Base-by-base conservation (phyloP, 2,797 vertebrate genomes). In the Pempheris klunzingeri region DNA sequence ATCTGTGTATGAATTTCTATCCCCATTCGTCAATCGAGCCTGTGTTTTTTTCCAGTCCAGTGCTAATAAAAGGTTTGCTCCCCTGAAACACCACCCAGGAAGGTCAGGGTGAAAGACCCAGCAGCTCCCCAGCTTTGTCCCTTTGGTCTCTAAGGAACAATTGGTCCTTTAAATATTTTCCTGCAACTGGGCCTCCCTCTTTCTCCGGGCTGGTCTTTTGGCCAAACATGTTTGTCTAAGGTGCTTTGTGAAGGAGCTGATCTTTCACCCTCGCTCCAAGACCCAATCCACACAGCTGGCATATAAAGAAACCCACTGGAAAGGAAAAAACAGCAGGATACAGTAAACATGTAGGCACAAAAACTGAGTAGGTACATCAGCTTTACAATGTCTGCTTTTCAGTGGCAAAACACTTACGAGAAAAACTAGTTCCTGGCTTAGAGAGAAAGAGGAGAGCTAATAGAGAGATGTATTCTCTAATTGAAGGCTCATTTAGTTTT, bases 51-150 rank as follows among this genome's bases (percentile, higher is more conserved):
- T 81, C 82, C 78, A 83, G 81, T 83, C 80, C 75, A 77, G 50
- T 79, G 88, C 74, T 60, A 80, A 66, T 92, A 89, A 93, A 92
- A 90, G 87, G 68, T 59, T 55, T 74, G 60, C 61, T 72, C 71
- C 58, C 52, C 30, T 39, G 34, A 28, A 82, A 76, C 85, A 46
- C 60, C 85, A 84, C 77, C 78, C 61, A 70, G 67, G 74, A 59
- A 75, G 69, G 87, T 84, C 82, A 55, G 63, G 39, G 59, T 76
- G 83, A 89, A 92, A 89, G 58, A 74, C 78, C 66, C 86, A 82
- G 90, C 78, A 80, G 78, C 73, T 83, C 66, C 36, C 22, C 20
- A 44, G 66, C 13, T 82, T 91, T 92, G 88, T 91, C 78, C 79
- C 52, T 18, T 66, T 61, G 68, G 67, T 78, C 79, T 49, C 74